phyloP scores from a whole-genome alignment of 2,888 invertebrate species.

The Andricus quercusramuli region DNA sequence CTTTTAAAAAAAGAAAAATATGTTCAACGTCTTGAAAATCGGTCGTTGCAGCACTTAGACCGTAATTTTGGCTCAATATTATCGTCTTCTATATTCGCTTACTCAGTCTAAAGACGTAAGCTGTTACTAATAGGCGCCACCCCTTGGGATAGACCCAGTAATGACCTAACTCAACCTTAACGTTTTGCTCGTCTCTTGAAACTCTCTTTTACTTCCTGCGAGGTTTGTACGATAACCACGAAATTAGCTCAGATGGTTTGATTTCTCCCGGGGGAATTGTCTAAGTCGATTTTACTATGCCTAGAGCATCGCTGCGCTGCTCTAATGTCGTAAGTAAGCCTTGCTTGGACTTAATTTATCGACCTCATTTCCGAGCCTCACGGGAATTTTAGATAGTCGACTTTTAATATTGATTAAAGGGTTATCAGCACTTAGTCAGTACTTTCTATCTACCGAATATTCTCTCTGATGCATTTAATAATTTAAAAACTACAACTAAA shows the following conservation, averaged over 20 bases:
- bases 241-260: slow-evolving; percentile 59
- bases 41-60: neutral
- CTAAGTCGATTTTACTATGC: slow-evolving; percentile 27
- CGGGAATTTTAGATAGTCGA: neutral
- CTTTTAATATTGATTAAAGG: neutral
- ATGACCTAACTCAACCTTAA: slow-evolving; percentile 57
- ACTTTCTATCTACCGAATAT: neutral
- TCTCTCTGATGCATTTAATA: neutral
- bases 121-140: slow-evolving; percentile 53
- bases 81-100: slow-evolving; percentile 40
- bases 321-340: neutral
- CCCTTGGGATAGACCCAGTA: slow-evolving; percentile 60
- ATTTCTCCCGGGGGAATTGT: slow-evolving; percentile 49
- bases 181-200: slow-evolving; percentile 17
- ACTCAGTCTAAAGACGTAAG: slow-evolving; percentile 44
- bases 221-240: slow-evolving; percentile 58
- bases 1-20: too few relatives aligned
- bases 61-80: slow-evolving; percentile 35
- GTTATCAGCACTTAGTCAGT: slow-evolving; percentile 3
- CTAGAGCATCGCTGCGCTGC: slow-evolving; percentile 1
- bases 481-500: too few relatives aligned
- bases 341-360: slow-evolving; percentile 1
- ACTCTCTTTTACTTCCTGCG: slow-evolving; percentile 24
- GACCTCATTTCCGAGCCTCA: slow-evolving; percentile 6
- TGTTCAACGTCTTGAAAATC: too few relatives aligned